Percentiles rank a stretch among this genome's conserved stretches.
These are phyloP conservation scores for Coreoperca whiteheadi DNA, from an alignment of 2,113 vertebrate species.

Conservation along the genomic window DNA sequence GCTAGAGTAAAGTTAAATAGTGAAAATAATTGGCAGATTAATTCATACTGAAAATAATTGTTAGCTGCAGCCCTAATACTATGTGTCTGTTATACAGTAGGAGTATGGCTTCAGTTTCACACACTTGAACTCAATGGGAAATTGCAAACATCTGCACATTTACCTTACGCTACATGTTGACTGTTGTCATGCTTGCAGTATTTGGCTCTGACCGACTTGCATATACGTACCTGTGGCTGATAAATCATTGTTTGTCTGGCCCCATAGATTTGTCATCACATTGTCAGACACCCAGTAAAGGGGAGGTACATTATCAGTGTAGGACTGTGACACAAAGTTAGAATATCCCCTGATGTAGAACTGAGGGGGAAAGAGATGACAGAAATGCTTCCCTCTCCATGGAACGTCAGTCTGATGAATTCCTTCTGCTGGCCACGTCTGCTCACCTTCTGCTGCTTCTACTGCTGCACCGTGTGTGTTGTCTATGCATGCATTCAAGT, in stretches of 20 bases:
- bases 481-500: not conserved
- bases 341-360: conserved; percentile 34
- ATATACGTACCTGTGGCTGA: conserved; percentile 7
- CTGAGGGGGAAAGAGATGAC: conserved; percentile 43
- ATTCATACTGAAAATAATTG: not conserved
- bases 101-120: not conserved
- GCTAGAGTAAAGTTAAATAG: rapidly evolving
- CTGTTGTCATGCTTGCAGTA: conserved; percentile 1
- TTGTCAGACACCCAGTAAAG: conserved; percentile 18
- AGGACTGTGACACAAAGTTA: conserved; percentile 16
- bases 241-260: conserved; percentile 30
- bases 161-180: not conserved
- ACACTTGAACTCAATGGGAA: not conserved
- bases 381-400: conserved; percentile 29
- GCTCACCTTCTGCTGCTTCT: conserved; percentile 67
- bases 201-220: not conserved
- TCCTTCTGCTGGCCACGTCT: conserved; percentile 65
- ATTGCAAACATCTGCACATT: conserved; percentile 2
- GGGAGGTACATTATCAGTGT: conserved; percentile 1
- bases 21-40: not conserved
- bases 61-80: not conserved
- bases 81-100: not conserved
- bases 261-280: conserved; percentile 17
- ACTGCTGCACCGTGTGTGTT: conserved; percentile 9
- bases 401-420: conserved; percentile 56